These are phyloP conservation scores for Pollenia griseotomentosa DNA, from an alignment of 2,888 invertebrate species.

Conservation along the genomic window DNA sequence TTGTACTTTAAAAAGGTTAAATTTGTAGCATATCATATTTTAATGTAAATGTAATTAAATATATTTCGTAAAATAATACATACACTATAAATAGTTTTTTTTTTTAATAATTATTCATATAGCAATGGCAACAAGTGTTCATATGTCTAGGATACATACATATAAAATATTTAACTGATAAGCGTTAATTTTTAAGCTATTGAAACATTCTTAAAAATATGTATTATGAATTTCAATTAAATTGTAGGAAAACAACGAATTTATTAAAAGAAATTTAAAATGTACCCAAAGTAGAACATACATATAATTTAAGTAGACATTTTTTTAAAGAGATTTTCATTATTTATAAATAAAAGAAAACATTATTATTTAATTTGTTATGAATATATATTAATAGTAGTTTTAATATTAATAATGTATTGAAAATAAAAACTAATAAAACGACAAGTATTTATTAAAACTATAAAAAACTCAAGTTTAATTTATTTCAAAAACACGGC, in stretches of 20 bases:
- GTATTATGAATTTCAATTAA: conserved; percentile 34
- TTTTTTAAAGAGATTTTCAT: background rate
- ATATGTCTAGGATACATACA: background rate
- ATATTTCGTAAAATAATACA: too few species aligned
- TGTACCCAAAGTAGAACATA: background rate
- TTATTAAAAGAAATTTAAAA: conserved; percentile 39
- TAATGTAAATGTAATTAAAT: too few species aligned
- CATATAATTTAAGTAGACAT: conserved; percentile 5
- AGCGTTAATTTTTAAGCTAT: conserved; percentile 40
- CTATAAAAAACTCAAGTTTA: background rate
- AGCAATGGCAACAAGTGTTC: conserved; percentile 3
- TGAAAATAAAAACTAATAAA: conserved; percentile 20
- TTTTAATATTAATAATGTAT: background rate
- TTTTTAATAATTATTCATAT: background rate
- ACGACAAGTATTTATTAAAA: background rate
- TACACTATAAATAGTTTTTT: background rate
- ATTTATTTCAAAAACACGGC: conserved; percentile 18
- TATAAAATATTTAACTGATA: conserved; percentile 40
- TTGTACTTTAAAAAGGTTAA: background rate
- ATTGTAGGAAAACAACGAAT: conserved; percentile 55
- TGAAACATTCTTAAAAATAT: conserved; percentile 42
- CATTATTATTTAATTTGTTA: conserved; percentile 34
- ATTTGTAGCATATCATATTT: background rate
- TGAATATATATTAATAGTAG: conserved; percentile 9
- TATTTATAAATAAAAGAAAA: background rate